Conservation (phyloP, 2,888 invertebrate genomes). For the Aporophyla lueneburgensis region DNA sequence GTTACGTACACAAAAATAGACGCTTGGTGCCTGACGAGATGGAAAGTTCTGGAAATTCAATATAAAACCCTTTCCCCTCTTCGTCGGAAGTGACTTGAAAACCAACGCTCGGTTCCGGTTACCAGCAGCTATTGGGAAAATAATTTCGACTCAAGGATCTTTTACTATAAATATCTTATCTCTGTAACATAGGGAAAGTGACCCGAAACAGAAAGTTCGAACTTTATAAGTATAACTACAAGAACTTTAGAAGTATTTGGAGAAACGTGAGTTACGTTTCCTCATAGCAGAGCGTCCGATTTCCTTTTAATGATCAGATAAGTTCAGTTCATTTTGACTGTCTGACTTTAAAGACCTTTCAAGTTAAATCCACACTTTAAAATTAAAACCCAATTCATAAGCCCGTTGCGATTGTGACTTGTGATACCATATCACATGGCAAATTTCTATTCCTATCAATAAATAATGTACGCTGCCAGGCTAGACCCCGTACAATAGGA, state of each 20-base stretch:
- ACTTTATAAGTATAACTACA: not conserved
- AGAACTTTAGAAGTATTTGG: not conserved
- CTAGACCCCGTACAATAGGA: no score
- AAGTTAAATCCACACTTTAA: no score
- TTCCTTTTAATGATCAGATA: not conserved
- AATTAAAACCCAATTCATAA: not conserved
- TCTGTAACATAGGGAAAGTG: not conserved
- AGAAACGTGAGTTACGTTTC: not conserved
- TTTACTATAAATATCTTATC: not conserved
- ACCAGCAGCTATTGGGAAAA: not conserved
- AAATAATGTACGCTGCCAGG: no score
- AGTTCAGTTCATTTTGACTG: no score
- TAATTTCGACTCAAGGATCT: not conserved
- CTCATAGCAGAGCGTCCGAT: not conserved
- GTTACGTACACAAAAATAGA: slow-evolving; percentile 33
- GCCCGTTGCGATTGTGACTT: no score
- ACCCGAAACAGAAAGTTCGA: not conserved
- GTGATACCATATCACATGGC: not conserved
- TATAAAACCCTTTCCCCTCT: not conserved
- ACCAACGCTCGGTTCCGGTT: not conserved
- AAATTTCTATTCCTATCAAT: not conserved
- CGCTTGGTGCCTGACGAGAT: slow-evolving; percentile 1
- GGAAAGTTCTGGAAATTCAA: slow-evolving; percentile 12
- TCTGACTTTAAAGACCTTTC: not conserved
- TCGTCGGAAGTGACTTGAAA: not conserved